A percentile compares a stretch with the other conserved stretches of the same genome.
phyloP scores from a whole-genome alignment of 2,797 vertebrate genomes.

The Fringilla coelebs region DNA sequence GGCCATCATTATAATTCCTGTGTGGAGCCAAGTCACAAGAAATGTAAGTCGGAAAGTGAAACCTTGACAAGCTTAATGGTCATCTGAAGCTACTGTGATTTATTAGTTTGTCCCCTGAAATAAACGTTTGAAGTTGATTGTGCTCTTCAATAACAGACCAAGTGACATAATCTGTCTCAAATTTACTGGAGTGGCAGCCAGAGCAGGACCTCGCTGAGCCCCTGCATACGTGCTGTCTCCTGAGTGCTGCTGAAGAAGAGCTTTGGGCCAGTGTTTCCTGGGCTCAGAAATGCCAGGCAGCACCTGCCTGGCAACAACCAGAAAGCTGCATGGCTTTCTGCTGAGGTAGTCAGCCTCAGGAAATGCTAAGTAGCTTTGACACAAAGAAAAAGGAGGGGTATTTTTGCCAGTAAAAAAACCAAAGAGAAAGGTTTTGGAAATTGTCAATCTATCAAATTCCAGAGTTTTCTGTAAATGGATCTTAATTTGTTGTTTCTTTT shows the following conservation, averaged over 20 bases:
- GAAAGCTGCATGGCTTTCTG: not conserved
- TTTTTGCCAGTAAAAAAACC: not conserved
- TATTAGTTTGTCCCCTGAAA: conserved; percentile 10
- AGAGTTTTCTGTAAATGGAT: not conserved
- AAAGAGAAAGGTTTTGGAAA: not conserved
- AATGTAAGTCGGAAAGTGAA: not conserved
- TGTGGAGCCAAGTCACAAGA: not conserved
- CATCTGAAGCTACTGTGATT: not conserved
- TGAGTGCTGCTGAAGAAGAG: not conserved
- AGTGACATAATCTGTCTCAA: conserved; percentile 1
- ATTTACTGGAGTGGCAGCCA: not conserved
- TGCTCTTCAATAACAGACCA: not conserved
- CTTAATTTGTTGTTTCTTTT: not conserved
- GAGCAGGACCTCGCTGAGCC: not conserved
- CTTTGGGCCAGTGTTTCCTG: not conserved
- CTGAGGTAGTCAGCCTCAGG: not conserved
- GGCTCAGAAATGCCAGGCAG: not conserved
- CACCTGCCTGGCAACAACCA: no score
- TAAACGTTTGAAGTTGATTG: not conserved
- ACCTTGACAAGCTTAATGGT: not conserved
- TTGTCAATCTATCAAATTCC: accelerated
- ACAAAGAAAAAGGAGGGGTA: accelerated
- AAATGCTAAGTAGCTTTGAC: not conserved
- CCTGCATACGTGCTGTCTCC: not conserved
- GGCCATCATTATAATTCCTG: not conserved